Percentiles rank a stretch among this genome's conserved stretches.
These are phyloP conservation scores for Linepithema humile DNA, from an alignment of 1,140 invertebrate species.

Conservation along the genomic window DNA sequence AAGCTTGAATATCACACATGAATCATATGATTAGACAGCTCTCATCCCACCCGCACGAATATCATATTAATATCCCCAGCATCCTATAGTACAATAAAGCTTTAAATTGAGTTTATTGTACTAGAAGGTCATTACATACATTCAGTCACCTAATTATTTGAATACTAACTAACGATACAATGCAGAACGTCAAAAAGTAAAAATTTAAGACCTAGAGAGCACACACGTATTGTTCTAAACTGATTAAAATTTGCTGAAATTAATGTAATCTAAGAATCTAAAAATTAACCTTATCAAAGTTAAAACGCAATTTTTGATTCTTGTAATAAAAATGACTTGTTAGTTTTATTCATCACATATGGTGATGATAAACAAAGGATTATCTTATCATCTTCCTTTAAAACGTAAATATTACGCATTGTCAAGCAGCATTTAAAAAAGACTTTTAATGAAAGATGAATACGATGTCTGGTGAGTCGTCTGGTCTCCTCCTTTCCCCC, in stretches of 20 bases:
- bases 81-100: neutral
- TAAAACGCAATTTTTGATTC: neutral
- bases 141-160: neutral
- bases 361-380: neutral
- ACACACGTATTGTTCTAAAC: neutral
- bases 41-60: neutral
- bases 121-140: neutral
- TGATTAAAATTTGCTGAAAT: neutral
- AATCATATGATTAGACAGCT: neutral
- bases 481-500: neutral
- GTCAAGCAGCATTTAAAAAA: slow-evolving; percentile 7
- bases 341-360: neutral
- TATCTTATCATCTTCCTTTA: neutral
- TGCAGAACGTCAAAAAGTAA: neutral
- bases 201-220: neutral
- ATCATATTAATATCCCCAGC: neutral
- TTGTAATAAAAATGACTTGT: neutral
- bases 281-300: neutral
- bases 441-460: neutral
- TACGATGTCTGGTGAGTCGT: neutral
- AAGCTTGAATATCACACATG: neutral
- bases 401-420: neutral
- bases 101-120: slow-evolving; percentile 7
- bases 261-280: neutral
- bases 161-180: neutral